Evolutionary conservation across 1,140 invertebrate genomes (phyloP).

Genomic region (Meloidogyne floridensis): DNA sequence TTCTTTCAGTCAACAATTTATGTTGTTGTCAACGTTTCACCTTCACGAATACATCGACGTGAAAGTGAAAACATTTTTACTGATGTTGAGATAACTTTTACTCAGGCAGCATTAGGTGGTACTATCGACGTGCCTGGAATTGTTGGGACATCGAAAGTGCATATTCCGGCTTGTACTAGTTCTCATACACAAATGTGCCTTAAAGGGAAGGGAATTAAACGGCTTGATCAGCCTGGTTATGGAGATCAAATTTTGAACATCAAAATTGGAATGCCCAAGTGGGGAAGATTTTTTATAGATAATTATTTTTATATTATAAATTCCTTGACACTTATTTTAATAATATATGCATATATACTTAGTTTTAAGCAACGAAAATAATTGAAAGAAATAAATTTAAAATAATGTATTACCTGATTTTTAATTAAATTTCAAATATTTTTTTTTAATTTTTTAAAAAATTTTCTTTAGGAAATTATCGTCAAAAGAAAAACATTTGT

Average conservation of each 20-base stretch:
- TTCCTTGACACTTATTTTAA: no score
- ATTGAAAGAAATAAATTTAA: no score
- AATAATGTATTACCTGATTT: no score
- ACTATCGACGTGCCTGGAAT: slow-evolving; percentile 86
- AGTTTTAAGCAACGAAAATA: no score
- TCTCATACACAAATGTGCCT: slow-evolving; percentile 85
- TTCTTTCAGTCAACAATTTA: slow-evolving; percentile 44
- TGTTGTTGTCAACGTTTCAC: slow-evolving; percentile 74
- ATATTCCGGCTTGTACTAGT: slow-evolving; percentile 83
- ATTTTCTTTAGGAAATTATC: slow-evolving; percentile 10
- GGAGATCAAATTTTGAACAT: slow-evolving; percentile 96
- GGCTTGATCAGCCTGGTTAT: slow-evolving; percentile 82
- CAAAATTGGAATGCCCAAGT: slow-evolving; percentile 77
- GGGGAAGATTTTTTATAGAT: slow-evolving; percentile 30
- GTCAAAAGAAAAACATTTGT: neutral
- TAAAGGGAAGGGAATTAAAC: slow-evolving; percentile 83
- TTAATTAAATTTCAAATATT: neutral
- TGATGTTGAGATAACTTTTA: slow-evolving; percentile 70
- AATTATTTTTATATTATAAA: neutral
- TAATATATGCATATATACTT: no score
- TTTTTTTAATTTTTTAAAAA: neutral
- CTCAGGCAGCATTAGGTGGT: slow-evolving; percentile 88
- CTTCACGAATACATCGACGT: slow-evolving; percentile 84
- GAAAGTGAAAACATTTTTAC: slow-evolving; percentile 93
- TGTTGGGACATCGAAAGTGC: slow-evolving; percentile 70